phyloP scores from a whole-genome alignment of 2,113 vertebrate species.

The Microtus pennsylvanicus region DNA sequence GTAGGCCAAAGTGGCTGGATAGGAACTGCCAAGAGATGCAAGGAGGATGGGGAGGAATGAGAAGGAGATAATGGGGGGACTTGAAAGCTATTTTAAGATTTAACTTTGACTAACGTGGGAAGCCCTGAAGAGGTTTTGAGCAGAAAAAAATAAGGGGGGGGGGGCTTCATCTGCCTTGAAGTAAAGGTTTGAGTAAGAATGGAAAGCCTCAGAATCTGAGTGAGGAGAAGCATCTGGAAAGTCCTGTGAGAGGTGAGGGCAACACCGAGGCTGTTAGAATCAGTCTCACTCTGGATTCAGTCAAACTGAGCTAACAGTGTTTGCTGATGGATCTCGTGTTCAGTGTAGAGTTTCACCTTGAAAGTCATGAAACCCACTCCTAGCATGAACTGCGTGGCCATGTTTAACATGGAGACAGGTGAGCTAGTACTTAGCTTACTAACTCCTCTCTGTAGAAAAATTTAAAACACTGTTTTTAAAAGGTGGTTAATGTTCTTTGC shows the following conservation, averaged over 20 bases:
- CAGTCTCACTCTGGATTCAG: neutral
- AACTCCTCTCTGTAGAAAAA: slow-evolving; percentile 47
- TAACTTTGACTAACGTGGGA: neutral
- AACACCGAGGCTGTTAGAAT: neutral
- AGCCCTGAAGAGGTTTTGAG: neutral
- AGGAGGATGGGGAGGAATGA: neutral
- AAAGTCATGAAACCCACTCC: slow-evolving; percentile 39
- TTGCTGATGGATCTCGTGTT: slow-evolving; percentile 8
- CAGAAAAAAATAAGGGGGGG: no score
- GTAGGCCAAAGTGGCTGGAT: neutral
- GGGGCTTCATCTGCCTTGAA: neutral
- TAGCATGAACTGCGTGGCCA: neutral
- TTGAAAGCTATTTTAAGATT: neutral
- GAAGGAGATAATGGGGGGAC: neutral
- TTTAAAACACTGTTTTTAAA: slow-evolving; percentile 38
- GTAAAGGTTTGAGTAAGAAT: neutral
- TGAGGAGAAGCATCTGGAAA: neutral
- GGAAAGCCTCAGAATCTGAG: neutral
- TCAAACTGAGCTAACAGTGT: neutral
- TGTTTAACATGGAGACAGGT: slow-evolving; percentile 29
- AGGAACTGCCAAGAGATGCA: neutral
- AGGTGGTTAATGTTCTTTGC: neutral
- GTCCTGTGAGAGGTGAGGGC: neutral
- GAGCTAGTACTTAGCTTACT: slow-evolving; percentile 30
- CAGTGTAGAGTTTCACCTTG: slow-evolving; percentile 25